Base-by-base conservation (phyloP, 2,113 vertebrate genomes). In the Psettodes erumei region DNA sequence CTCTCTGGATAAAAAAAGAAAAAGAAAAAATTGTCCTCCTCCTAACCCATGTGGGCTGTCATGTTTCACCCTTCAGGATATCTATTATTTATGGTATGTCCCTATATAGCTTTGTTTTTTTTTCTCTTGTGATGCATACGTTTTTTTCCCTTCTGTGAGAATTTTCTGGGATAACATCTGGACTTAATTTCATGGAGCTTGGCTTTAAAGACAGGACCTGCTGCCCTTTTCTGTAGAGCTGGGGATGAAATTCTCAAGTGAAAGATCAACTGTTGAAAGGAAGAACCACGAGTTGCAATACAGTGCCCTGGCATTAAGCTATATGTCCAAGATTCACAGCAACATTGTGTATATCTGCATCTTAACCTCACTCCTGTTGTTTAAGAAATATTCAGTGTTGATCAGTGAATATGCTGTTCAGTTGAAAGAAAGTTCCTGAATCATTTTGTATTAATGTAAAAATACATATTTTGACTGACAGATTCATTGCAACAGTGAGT, bases 151-250 rank as follows among this genome's bases (percentile, higher is more conserved):
- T 27, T 71, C 30, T 45, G 45, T 82, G 72, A 47, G 78, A 72
- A 43, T 45, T 51, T 75, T 69, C 43, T 71, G 16, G 32, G 21
- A 32, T 16, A 72, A 68, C 86, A 88, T 90, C 79, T 90, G 85
- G 85, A 68, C 64, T 47, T 73, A 13, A 85, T 90, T 77, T 68
- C 51, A 67, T 6, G n/a, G 43, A 51, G 47, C 42, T 56, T 21
- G 8, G 23, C 40, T 71, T 64, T 51, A 11, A 32, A 85, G 47
- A 40, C 28, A 25, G 40, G 67, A 73, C 60, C 48, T 59, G 21
- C 35, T 80, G 42, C 27, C 50, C 25, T 27, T 48, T 51, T 62
- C 6, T 25, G 32, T 66, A 35, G 11, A 50, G 23, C 48, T 45
- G 7, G 33, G 62, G 18, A 32, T 71, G 23, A 27, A 71, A 65